Conservation (phyloP, 2,113 vertebrate species). For the Aviceda subcristata region DNA sequence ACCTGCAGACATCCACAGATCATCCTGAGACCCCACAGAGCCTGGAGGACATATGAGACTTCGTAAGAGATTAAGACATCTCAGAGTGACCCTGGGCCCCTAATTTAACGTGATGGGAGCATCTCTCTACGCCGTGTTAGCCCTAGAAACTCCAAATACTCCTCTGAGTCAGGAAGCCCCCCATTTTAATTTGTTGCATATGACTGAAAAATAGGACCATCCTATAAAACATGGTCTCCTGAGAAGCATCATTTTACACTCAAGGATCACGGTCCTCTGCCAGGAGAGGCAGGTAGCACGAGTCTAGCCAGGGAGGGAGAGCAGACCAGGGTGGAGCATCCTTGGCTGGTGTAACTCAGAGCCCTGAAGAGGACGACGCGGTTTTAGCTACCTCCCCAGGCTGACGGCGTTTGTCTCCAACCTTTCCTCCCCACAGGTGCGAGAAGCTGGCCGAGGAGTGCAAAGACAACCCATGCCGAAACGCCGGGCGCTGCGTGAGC, state of each 20-base stretch:
- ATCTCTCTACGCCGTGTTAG: neutral
- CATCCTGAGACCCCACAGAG: neutral
- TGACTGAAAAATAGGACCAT: neutral
- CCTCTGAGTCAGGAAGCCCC: neutral
- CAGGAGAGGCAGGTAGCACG: neutral
- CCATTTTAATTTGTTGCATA: neutral
- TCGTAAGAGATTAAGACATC: neutral
- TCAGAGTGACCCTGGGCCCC: neutral
- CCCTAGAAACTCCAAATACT: neutral
- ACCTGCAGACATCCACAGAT: neutral
- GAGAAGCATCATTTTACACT: neutral
- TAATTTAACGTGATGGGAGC: neutral
- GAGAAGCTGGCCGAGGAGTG: constrained; percentile 74
- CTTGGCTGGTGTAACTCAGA: neutral
- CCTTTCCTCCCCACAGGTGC: constrained; percentile 72
- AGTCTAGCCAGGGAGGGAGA: neutral
- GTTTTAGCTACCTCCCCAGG: neutral
- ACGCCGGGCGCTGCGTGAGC: constrained; percentile 72
- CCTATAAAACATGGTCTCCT: neutral
- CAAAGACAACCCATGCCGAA: constrained; percentile 73
- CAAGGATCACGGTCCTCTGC: neutral
- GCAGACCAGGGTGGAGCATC: neutral
- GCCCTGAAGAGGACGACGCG: fast-evolving
- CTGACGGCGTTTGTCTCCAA: neutral
- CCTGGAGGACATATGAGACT: neutral